Evolutionary conservation across 2,113 vertebrate species (phyloP).

Genomic region (Gadus chalcogrammus): DNA sequence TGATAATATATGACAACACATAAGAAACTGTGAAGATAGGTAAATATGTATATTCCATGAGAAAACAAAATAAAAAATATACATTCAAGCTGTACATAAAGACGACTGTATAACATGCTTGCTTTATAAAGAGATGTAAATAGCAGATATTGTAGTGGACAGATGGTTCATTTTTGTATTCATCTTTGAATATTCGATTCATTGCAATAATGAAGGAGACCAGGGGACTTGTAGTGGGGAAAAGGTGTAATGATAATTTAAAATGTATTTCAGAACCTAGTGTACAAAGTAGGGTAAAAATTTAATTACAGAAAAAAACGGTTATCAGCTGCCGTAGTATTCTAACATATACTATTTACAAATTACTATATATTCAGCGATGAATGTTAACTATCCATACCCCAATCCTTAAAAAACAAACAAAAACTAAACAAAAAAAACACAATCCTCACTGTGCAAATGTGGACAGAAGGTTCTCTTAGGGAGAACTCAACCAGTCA

Average conservation of each 20-base stretch:
- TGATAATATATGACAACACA: slow-evolving; percentile 64
- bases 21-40: slow-evolving; percentile 90
- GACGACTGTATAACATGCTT: slow-evolving; percentile 88
- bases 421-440: too few species aligned
- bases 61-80: slow-evolving; percentile 73
- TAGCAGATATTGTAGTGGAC: slow-evolving; percentile 83
- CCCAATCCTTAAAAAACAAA: slow-evolving; percentile 47
- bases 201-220: slow-evolving; percentile 90
- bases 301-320: slow-evolving; percentile 53
- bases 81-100: slow-evolving; percentile 75
- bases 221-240: slow-evolving; percentile 45
- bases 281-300: slow-evolving; percentile 40
- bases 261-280: slow-evolving; percentile 24
- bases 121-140: slow-evolving; percentile 98
- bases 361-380: slow-evolving; percentile 54
- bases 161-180: slow-evolving; percentile 86
- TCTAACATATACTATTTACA: slow-evolving; percentile 43
- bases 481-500: slow-evolving; percentile 51
- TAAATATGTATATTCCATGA: slow-evolving; percentile 95
- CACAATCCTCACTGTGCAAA: slow-evolving; percentile 68
- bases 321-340: slow-evolving; percentile 62
- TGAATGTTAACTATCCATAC: slow-evolving; percentile 62
- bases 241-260: slow-evolving; percentile 40
- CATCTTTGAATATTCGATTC: slow-evolving; percentile 89
- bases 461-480: slow-evolving; percentile 51